Evolutionary conservation across 2,797 vertebrate genomes (phyloP), one percentile per base, ranked within the genome.

Genomic region (Pelodytes ibericus): DNA sequence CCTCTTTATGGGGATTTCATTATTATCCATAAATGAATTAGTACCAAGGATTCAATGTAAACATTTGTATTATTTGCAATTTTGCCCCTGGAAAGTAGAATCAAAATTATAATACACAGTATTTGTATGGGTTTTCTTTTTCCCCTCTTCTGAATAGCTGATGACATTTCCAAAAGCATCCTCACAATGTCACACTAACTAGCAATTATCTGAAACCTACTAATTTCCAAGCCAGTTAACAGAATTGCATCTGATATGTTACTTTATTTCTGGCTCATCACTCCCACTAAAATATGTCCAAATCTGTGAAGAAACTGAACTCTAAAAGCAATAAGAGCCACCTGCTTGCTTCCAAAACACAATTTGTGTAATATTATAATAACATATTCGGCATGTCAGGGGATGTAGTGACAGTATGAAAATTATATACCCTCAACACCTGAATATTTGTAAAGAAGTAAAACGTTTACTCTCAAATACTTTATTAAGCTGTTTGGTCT

Each of bases 241-340:
- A 64, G 60, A 77, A 77, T 20, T 16, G 36, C 27, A 49, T 49
- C 25, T 60, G 64, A 33, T 60, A 61, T 36, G 2, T 41, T 29
- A 64, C 16, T 77, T 77, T 77, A 77, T 77, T 72, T 77, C 62
- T 66, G 53, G 62, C 69, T 77, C 62, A 72, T 77, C 75, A 77
- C 75, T 66, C 75, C 75, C 69, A 77, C 75, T 77, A 65, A 58
- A 44, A 72, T 59, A 57, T 66, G 49, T 71, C 29, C 51, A 72
- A 66, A 51, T 64, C 39, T 51, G 41, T 60, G 6, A 63, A 51
- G 26, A 39, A 3, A 20, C 36, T 47, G 33, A 36, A 18, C 20
- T 4, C 27, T 66, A 16, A 13, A 16, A 57, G 26, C 18, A 25
- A 22, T 49, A 30, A 59, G 58, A 57, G 36, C 60, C 75, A 72